Evolutionary conservation across 2,797 vertebrate species (phyloP), one percentile per base, ranked within the genome.

Genomic region (Coracias cyanogaster): DNA sequence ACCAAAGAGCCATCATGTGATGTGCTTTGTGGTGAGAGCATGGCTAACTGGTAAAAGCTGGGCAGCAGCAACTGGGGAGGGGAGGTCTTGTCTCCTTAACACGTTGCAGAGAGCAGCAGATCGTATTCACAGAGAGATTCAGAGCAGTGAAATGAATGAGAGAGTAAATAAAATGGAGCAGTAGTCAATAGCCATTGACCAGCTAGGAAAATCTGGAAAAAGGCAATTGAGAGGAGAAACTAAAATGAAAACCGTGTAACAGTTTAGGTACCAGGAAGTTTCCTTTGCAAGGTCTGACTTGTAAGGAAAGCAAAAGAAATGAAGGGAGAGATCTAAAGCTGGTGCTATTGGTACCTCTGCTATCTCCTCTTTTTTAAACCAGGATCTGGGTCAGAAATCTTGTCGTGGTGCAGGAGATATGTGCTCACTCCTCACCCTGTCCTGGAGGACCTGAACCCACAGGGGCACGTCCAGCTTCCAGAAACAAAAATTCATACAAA

Each of bases 31-130:
- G 54, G 37, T 15, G 37, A 35, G 26, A 45, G 15, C 3, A 5
- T 18, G 62, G 31, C 28, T 69, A 22, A 39, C 7, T 5, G 4
- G 54, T 64, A 18, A 15, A 31, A 17, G 26, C 31, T 22, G 43
- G 24, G 2, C 2, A 51, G 31, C 24, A 46, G 26, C 11, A 10
- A 8, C n/a, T 78, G 24, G 0, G 1, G 12, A 57, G 31, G 9
- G 21, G 3, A 64, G 9, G 8, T 25, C 41, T 49, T 3, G 1
- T 43, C 67, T 73, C 39, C 33, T 21, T 6, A 14, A 6, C 0
- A 0, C 0, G 0, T 45, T 37, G 22, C 17, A 31, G 48, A 48
- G 41, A 89, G 7, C 24, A 79, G 35, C 22, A 49, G 45, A 24
- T 2, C 37, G 11, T 3, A 0, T 35, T 49, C 12, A 2, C 26